Evolutionary conservation across 2,888 invertebrate genomes (phyloP), one percentile per base, ranked within the genome.

Genomic region (Meiosimyza platycephala): DNA sequence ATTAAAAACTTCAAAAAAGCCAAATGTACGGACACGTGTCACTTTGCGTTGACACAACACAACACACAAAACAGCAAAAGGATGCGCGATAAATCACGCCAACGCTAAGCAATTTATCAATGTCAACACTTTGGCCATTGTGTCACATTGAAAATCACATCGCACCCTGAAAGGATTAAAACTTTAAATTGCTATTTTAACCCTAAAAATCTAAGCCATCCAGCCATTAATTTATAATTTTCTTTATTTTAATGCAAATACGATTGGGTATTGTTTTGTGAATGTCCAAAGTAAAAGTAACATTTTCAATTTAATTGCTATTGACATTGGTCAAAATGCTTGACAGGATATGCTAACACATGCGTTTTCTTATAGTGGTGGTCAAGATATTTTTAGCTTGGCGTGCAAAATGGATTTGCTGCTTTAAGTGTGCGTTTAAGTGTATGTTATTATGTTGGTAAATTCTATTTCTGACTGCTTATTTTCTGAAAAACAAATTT

Each of bases 81-180:
- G 75, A 76, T 79, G 80, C 79, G 85, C 83, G 82, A 84, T 84
- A 84, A 84, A 84, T 84, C 84, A 84, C 84, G 83, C 84, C 83
- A 82, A 81, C 78, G 80, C 83, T 79, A 76, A 81, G 82, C 82
- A 83, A 84, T 84, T 85, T 85, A 84, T 84, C 84, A 84, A 80
- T 81, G 84, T 84, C 84, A 84, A 82, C 84, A 82, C 82, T 77
- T 77, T 77, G 73, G 72, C 71, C 75, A 54, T 33, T 59, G 63
- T 22, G 13, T 52, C 22, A 13, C 62, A 57, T 55, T 40, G 57
- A 68, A 47, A 11, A 57, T n/a, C 70, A 71, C 72, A 60, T 65
- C 55, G 15, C 64, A 71, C 52, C 64, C 40, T 74, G 77, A 81
- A 82, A 80, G 85, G 85, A 80, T 85, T 85, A 81, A 83, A 79